Conservation (phyloP, 2,888 invertebrate species). For the Pemphredon lugubris region DNA sequence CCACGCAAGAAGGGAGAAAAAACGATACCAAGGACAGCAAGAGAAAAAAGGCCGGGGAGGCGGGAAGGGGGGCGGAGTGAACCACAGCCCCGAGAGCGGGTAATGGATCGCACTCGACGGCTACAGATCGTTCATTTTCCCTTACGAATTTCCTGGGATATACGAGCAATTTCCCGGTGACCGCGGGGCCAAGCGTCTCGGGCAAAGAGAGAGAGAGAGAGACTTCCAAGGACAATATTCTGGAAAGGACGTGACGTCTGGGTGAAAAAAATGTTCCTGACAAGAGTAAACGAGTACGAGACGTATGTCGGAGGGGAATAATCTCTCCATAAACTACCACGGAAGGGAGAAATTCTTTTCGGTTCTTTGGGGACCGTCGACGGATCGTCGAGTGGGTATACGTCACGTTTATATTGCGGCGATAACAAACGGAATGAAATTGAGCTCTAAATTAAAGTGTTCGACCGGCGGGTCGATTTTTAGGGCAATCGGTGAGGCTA, state of each 20-base stretch:
- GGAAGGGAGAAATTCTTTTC: too few species aligned
- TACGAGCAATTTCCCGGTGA: slow-evolving; percentile 22
- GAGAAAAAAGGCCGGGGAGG: neutral
- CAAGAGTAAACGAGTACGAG: slow-evolving; percentile 30
- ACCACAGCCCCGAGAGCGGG: neutral
- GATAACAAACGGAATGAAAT: too few species aligned
- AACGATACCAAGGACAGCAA: neutral
- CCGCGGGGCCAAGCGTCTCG: slow-evolving; percentile 2
- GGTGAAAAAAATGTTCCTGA: slow-evolving; percentile 26
- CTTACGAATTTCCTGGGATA: slow-evolving; percentile 21
- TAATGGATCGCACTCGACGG: slow-evolving; percentile 41
- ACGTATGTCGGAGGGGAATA: slow-evolving; percentile 7
- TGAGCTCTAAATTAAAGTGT: too few species aligned
- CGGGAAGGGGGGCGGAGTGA: neutral
- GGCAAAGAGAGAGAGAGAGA: slow-evolving; percentile 11
- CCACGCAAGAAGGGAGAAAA: neutral
- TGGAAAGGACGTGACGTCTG: slow-evolving; percentile 33
- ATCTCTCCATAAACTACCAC: too few species aligned
- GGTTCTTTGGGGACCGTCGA: too few species aligned
- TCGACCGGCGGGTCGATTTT: too few species aligned
- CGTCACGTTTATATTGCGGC: too few species aligned
- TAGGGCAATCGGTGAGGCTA: too few species aligned
- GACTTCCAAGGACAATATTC: slow-evolving; percentile 5
- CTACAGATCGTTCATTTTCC: slow-evolving; percentile 40
- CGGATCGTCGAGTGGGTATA: too few species aligned